Percentiles rank a stretch among this genome's conserved stretches.
phyloP scores from a whole-genome alignment of 2,888 invertebrate genomes.

The Patella caerulea region DNA sequence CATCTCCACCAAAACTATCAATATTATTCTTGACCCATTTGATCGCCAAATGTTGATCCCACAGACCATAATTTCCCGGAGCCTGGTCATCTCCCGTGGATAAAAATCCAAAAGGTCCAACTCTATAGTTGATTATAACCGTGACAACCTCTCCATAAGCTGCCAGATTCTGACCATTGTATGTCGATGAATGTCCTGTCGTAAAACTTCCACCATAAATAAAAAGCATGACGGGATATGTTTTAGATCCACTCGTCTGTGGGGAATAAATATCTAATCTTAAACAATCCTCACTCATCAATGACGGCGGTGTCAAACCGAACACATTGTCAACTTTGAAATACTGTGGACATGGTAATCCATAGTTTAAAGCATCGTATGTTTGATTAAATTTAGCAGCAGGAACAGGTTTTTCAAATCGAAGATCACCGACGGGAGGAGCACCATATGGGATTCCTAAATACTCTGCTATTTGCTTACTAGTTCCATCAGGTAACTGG shows the following conservation, averaged over 20 bases:
- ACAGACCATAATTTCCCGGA: slow-evolving; percentile 48
- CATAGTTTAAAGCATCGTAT: slow-evolving; percentile 86
- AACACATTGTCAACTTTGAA: background rate
- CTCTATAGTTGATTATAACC: slow-evolving; percentile 50
- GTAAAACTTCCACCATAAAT: slow-evolving; percentile 54
- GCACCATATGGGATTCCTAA: slow-evolving; percentile 64
- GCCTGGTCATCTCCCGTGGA: slow-evolving; percentile 36
- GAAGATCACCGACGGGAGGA: slow-evolving; percentile 77
- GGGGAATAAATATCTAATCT: slow-evolving; percentile 49
- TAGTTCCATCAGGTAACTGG: background rate
- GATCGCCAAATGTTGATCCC: slow-evolving; percentile 50
- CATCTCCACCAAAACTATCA: slow-evolving; percentile 49
- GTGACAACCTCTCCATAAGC: slow-evolving; percentile 46
- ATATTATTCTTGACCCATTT: slow-evolving; percentile 51
- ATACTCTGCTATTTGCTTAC: background rate
- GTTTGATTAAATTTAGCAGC: slow-evolving; percentile 71
- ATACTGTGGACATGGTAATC: slow-evolving; percentile 86
- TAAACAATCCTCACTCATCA: slow-evolving; percentile 50
- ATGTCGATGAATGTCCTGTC: slow-evolving; percentile 41
- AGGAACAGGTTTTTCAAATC: slow-evolving; percentile 56
- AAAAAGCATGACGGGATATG: slow-evolving; percentile 49
- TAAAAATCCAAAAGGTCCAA: slow-evolving; percentile 52
- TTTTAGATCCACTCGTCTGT: slow-evolving; percentile 16
- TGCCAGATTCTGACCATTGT: slow-evolving; percentile 45
- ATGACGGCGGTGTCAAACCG: slow-evolving; percentile 19